Evolutionary conservation across 2,797 vertebrate genomes (phyloP).

Genomic region (Lepus oiostolus): DNA sequence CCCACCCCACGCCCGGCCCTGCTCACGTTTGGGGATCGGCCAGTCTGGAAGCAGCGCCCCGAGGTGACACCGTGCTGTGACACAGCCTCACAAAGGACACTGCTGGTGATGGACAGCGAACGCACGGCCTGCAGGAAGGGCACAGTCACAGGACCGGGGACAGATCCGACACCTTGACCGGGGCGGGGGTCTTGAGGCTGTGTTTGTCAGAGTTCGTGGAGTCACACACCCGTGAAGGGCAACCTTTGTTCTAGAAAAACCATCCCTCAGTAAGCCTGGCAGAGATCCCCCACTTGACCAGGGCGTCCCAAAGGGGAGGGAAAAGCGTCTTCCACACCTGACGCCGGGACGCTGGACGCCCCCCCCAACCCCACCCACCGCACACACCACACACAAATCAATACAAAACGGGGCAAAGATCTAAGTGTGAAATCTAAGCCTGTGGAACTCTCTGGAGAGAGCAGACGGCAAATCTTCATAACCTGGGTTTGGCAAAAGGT

Average conservation of each 20-base stretch:
- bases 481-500: not conserved
- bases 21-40: no score
- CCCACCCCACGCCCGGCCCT: no score
- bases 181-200: not conserved
- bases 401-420: not conserved
- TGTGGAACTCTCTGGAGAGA: not conserved
- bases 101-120: not conserved
- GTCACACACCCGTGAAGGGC: not conserved
- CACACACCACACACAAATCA: not conserved
- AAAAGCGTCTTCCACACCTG: fast-evolving
- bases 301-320: not conserved
- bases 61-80: not conserved
- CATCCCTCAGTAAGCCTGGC: not conserved
- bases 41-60: not conserved
- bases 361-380: not conserved
- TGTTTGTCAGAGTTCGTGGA: not conserved
- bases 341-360: not conserved
- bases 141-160: no score
- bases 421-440: not conserved
- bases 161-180: not conserved
- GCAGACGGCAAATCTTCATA: not conserved
- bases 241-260: not conserved
- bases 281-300: not conserved
- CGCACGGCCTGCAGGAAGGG: fast-evolving
- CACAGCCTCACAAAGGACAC: not conserved